Base-by-base conservation (phyloP, 2,888 invertebrate genomes). In the Silvanus unidentatus region DNA sequence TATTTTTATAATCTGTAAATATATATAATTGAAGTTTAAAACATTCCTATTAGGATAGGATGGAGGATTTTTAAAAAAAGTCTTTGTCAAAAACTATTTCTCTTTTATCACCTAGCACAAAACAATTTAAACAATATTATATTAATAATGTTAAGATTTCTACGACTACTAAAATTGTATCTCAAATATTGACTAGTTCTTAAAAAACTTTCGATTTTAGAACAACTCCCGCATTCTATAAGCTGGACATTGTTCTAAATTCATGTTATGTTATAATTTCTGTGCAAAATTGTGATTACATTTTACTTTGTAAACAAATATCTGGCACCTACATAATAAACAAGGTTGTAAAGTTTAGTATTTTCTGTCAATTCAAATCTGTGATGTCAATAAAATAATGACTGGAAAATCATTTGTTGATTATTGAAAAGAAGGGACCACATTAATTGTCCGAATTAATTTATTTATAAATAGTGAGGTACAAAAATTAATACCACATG, bases 281-380 rank as follows among this genome's bases (percentile, higher is more conserved):
- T 32, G 32, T 32, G 32, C 32, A 39, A 22, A 39, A 43, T 37
- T 45, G 43, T 50, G 45, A 48, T 49, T 50, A 48, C 50, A 3
- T 8, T 32, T 12, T 32, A 8, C n/a, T 32, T 32, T 32, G 32
- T 32, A 32, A 32, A 22, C 3, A 32, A 32, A 12, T 48, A 50
- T 52, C 48, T 52, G 48, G 51, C 48, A 53, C 53, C 47, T 57
- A 49, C 53, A 53, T 57, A 55, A 56, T 54, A 32, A 51, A 16
- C 14, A 37, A 62, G 58, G 60, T 65, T 66, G 63, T 66, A 64
- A 62, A 58, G 56, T 60, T 65, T 65, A 66, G 64, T 63, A 65
- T 68, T 68, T 64, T 67, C 63, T 67, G 69, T 69, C 69, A 69
- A 69, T 69, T 69, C 59, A 63, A 66, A 66, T 62, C 69, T 69